These are phyloP conservation scores for Mellilla xanthometata DNA, from an alignment of 2,888 invertebrate genomes.

Conservation along the genomic window DNA sequence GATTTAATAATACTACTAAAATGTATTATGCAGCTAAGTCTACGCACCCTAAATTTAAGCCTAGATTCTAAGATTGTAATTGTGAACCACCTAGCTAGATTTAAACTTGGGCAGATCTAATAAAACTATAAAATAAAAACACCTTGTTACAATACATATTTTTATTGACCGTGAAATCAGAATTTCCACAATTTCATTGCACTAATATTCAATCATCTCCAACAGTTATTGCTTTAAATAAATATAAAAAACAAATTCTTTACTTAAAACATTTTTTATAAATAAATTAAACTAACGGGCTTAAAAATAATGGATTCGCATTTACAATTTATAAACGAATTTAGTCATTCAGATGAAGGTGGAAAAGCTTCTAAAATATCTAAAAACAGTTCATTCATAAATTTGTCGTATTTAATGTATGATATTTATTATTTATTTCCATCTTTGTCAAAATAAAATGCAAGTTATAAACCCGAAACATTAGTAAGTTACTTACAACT, in stretches of 20 bases:
- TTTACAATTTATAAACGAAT: no score
- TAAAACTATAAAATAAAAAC: slow-evolving; percentile 45
- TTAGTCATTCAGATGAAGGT: no score
- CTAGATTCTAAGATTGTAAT: background rate
- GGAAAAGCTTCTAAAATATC: no score
- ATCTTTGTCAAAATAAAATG: slow-evolving; percentile 29
- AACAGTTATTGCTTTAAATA: slow-evolving; percentile 34
- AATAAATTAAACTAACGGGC: slow-evolving; percentile 27
- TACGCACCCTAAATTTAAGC: no score
- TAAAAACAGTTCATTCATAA: no score
- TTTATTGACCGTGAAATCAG: slow-evolving; percentile 70
- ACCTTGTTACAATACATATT: slow-evolving; percentile 52
- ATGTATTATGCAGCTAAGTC: no score
- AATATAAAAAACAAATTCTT: slow-evolving; percentile 16
- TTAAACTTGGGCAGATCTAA: slow-evolving; percentile 40
- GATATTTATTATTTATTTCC: background rate
- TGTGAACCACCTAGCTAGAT: slow-evolving; percentile 6
- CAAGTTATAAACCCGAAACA: slow-evolving; percentile 30
- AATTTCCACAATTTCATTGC: slow-evolving; percentile 51
- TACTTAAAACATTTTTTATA: slow-evolving; percentile 25
- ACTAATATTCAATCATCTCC: slow-evolving; percentile 55
- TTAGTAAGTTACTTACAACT: slow-evolving; percentile 28
- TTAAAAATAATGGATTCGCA: slow-evolving; percentile 6
- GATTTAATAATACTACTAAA: no score
- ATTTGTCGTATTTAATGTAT: background rate